phyloP scores from a whole-genome alignment of 1,140 invertebrate species.

The Lepidotrigona ventralis region DNA sequence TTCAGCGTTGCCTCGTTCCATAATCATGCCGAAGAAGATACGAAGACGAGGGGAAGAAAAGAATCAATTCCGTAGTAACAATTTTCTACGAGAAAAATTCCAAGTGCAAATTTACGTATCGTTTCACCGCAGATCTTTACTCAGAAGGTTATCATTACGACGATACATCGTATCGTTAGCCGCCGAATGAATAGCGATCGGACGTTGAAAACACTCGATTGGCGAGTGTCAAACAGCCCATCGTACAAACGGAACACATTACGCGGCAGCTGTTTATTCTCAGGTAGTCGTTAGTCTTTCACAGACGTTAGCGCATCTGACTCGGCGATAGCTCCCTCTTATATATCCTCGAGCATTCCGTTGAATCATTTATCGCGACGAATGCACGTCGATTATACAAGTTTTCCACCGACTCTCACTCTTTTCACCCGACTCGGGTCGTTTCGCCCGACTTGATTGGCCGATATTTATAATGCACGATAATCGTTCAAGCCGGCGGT shows the following conservation, averaged over 20 bases:
- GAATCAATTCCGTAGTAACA: not conserved
- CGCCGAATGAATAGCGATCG: slow-evolving; percentile 2
- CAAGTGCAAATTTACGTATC: not conserved
- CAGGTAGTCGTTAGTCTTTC: slow-evolving; percentile 57
- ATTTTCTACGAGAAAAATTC: not conserved
- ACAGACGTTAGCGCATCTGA: slow-evolving; percentile 18
- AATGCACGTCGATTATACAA: slow-evolving; percentile 51
- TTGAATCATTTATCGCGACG: slow-evolving; percentile 57
- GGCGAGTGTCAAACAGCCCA: slow-evolving; percentile 14
- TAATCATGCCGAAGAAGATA: not conserved
- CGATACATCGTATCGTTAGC: not conserved
- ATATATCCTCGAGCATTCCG: slow-evolving; percentile 1
- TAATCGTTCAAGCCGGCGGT: not conserved
- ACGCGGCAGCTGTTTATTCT: slow-evolving; percentile 34
- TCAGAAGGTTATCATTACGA: not conserved
- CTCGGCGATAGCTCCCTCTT: slow-evolving; percentile 33
- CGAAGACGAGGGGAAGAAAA: not conserved
- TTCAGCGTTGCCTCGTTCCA: not conserved
- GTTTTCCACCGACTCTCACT: slow-evolving; percentile 37
- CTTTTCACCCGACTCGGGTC: not conserved
- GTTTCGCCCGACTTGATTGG: slow-evolving; percentile 25
- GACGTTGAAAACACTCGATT: slow-evolving; percentile 3
- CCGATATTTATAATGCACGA: slow-evolving; percentile 34
- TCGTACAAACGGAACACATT: slow-evolving; percentile 30
- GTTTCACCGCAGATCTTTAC: not conserved